These are phyloP conservation scores for Gephyroberyx darwinii DNA, from an alignment of 2,797 vertebrate genomes.

Conservation along the genomic window DNA sequence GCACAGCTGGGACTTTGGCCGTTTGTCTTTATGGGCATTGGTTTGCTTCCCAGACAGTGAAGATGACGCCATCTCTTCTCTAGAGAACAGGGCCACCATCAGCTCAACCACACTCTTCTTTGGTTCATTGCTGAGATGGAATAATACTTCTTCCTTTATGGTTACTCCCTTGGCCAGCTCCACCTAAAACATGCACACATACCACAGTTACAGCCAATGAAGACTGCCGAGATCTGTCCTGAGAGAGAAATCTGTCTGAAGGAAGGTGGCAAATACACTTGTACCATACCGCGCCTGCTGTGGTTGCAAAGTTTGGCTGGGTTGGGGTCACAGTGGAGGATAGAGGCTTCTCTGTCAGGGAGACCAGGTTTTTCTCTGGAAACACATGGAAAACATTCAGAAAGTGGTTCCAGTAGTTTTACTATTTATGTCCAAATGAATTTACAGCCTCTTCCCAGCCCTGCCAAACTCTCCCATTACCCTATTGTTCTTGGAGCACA, in stretches of 20 bases:
- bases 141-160: not conserved
- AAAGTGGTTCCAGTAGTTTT: no score
- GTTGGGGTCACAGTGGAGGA: slow-evolving; percentile 5
- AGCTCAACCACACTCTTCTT: not conserved
- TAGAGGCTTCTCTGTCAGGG: slow-evolving; percentile 5
- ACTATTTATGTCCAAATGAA: no score
- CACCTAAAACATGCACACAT: not conserved
- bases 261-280: no score
- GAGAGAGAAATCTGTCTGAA: no score
- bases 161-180: not conserved
- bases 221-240: no score
- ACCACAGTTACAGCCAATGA: no score
- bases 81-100: not conserved
- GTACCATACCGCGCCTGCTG: not conserved
- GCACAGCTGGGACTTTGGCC: slow-evolving; percentile 29
- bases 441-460: no score
- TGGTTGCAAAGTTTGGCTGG: not conserved
- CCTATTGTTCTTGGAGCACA: no score
- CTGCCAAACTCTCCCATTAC: no score
- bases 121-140: not conserved
- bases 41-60: slow-evolving; percentile 32
- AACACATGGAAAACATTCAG: no score
- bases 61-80: not conserved
- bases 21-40: slow-evolving; percentile 41
- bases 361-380: slow-evolving; percentile 28